Evolutionary conservation across 2,888 invertebrate species (phyloP), one percentile per base, ranked within the genome.

Genomic region (Melolontha melolontha): DNA sequence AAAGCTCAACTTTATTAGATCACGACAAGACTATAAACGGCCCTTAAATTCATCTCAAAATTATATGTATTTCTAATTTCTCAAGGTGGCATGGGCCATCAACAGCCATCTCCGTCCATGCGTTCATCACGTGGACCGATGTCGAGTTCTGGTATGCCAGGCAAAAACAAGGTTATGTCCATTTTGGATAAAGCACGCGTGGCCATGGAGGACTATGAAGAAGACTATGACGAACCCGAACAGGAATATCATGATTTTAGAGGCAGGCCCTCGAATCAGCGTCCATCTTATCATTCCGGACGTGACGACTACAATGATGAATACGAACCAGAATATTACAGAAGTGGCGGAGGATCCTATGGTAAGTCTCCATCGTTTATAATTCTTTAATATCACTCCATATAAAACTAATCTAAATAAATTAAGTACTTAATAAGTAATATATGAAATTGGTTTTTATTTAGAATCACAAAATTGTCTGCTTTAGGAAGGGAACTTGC

Each of bases 181-280:
- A 55, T 55, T 55, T 55, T 41, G 22, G 55, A 55, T 12, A 55
- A 41, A 41, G 55, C 55, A 5, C 55, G 55, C n/a, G 41, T 39
- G n/a, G 55, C 55, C 11, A 41, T 55, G 8, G 55, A 55, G n/a
- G 55, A 55, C 16, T 55, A 55, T n/a, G 55, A 55, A 5, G 55
- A 55, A 22, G 55, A 55, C 5, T 55, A 55, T 8, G 41, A 55
- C 4, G 17, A 22, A 22, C 40, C 40, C 16, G 55, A 41, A 6
- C 22, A 17, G 6, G 55, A 55, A 11, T 55, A 55, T 22, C 41
- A 55, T 5, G 55, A 41, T n/a, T 55, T 41, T 22, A 39, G 39
- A 4, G 47, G 47, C 47, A 16, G 55, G 11, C 55, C 55, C 5
- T 55, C 55, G 16, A 22, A 17, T 6, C 40, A 16, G 17, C 55